A percentile compares a stretch with the other conserved stretches of the same genome.
phyloP scores from a whole-genome alignment of 2,797 vertebrate species.

The Sebastes hubbsi region DNA sequence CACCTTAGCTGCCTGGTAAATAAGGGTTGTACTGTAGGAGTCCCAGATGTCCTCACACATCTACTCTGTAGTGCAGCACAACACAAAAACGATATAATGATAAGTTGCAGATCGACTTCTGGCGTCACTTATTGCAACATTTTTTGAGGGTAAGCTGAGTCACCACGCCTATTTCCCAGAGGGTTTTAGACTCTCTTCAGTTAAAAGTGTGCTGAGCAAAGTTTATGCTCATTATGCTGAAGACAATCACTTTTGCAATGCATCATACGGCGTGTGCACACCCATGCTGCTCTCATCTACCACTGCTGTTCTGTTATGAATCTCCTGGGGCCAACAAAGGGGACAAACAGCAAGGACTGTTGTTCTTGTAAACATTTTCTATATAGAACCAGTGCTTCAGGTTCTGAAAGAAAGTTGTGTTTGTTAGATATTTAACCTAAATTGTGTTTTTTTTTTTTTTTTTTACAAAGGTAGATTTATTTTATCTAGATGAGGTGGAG shows the following conservation, averaged over 20 bases:
- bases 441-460: neutral
- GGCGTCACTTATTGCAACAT: slow-evolving; percentile 56
- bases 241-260: slow-evolving; percentile 41
- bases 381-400: neutral
- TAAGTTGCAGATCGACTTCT: slow-evolving; percentile 60
- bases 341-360: neutral
- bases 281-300: slow-evolving; percentile 20
- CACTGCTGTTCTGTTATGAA: slow-evolving; percentile 10
- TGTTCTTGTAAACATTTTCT: neutral
- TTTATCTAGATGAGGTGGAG: neutral
- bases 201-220: slow-evolving; percentile 35
- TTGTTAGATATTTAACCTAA: neutral
- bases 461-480: neutral
- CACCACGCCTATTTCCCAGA: slow-evolving; percentile 50
- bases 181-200: slow-evolving; percentile 5
- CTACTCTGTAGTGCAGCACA: slow-evolving; percentile 21
- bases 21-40: slow-evolving; percentile 37
- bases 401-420: neutral
- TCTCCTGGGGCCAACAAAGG: neutral
- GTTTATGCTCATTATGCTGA: slow-evolving; percentile 34
- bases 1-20: slow-evolving; percentile 57
- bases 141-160: slow-evolving; percentile 44
- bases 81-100: slow-evolving; percentile 51
- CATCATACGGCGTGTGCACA: slow-evolving; percentile 13
- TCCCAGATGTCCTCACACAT: slow-evolving; percentile 52